phyloP scores from a whole-genome alignment of 2,113 vertebrate species.

The Corapipo altera region DNA sequence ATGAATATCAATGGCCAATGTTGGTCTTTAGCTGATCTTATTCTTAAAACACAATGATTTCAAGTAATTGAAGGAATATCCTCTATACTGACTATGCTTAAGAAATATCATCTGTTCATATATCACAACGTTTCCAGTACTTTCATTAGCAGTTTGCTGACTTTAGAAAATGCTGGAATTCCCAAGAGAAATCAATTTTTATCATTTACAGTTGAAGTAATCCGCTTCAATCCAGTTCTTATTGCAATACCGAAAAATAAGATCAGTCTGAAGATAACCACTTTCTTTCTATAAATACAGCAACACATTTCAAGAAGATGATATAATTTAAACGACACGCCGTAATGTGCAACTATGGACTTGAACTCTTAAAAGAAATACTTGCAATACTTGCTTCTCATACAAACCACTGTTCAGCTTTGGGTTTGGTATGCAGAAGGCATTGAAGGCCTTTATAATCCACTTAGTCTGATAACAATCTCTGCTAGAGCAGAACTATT shows the following conservation, averaged over 20 bases:
- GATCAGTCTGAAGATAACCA: background rate
- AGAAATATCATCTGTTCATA: background rate
- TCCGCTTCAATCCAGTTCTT: background rate
- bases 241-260: background rate
- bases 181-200: background rate
- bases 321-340: background rate
- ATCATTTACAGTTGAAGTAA: background rate
- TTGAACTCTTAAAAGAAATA: background rate
- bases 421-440: background rate
- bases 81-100: background rate
- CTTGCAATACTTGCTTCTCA: background rate
- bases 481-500: background rate
- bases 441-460: background rate
- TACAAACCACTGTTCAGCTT: background rate
- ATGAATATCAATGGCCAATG: background rate
- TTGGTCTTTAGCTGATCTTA: background rate
- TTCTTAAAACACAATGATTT: background rate
- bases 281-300: background rate
- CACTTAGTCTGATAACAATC: background rate
- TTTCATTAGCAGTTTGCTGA: background rate
- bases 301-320: background rate
- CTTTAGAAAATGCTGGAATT: background rate
- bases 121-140: background rate
- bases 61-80: background rate
- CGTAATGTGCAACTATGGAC: background rate